These are phyloP conservation scores for Anolis carolinensis DNA, from an alignment of 2,113 vertebrate genomes.

Conservation along the genomic window DNA sequence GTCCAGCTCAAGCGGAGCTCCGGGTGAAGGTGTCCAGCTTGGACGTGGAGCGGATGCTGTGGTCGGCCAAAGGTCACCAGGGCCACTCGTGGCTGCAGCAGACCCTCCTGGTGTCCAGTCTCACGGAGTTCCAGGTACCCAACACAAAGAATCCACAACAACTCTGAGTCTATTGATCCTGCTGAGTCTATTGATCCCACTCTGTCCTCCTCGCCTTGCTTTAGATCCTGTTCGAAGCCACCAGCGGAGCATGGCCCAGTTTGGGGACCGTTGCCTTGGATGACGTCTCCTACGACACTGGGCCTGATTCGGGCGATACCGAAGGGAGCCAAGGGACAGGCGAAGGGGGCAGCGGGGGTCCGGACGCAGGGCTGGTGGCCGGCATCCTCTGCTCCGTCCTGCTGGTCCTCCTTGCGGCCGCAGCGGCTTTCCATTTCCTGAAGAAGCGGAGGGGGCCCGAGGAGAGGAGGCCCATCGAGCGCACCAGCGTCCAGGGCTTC, in stretches of 20 bases:
- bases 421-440: slow-evolving; percentile 9
- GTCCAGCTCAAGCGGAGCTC: slow-evolving; percentile 70
- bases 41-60: slow-evolving; percentile 51
- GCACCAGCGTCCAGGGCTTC: slow-evolving; percentile 17
- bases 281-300: slow-evolving; percentile 51
- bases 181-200: background rate
- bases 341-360: fast-evolving
- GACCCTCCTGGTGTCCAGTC: slow-evolving; percentile 54
- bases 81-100: slow-evolving; percentile 58
- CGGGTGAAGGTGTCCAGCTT: slow-evolving; percentile 41
- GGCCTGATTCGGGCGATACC: slow-evolving; percentile 33
- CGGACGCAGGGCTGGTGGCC: fast-evolving
- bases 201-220: background rate
- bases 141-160: fast-evolving
- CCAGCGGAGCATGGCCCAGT: slow-evolving; percentile 47
- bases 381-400: slow-evolving; percentile 42
- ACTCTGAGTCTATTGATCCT: no score
- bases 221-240: slow-evolving; percentile 75
- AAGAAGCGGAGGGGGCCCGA: background rate
- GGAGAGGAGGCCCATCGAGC: fast-evolving
- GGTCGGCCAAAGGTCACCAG: slow-evolving; percentile 25
- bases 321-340: slow-evolving; percentile 19
- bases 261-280: slow-evolving; percentile 74
- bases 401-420: background rate
- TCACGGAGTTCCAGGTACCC: slow-evolving; percentile 72